Conservation (phyloP, 2,888 invertebrate species). For the Andrena minutula region DNA sequence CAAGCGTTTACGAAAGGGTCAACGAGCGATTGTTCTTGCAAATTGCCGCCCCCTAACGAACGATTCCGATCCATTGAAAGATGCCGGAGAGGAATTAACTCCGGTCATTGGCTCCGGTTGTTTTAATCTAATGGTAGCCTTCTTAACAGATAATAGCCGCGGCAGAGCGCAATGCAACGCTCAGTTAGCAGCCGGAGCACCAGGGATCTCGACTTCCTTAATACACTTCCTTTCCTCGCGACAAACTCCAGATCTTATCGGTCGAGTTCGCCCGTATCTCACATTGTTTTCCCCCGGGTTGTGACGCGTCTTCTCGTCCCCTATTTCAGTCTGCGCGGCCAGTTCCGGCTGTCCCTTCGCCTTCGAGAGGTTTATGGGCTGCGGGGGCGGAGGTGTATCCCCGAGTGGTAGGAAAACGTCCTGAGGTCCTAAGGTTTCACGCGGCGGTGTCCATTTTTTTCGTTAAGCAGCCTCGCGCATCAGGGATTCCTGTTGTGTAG, state of each 20-base stretch:
- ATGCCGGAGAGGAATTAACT: neutral
- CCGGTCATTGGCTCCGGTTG: constrained; percentile 18
- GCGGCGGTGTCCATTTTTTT: constrained; percentile 7
- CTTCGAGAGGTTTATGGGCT: constrained; percentile 49
- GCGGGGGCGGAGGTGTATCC: constrained; percentile 29
- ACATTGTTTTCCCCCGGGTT: constrained; percentile 66
- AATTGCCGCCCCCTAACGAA: neutral
- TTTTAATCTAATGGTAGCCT: constrained; percentile 40
- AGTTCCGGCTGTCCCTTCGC: constrained; percentile 60
- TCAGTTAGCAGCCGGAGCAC: constrained; percentile 52
- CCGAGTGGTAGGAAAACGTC: constrained; percentile 44
- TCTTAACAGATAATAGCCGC: constrained; percentile 24
- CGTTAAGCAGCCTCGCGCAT: neutral
- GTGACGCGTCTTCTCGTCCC: constrained; percentile 46
- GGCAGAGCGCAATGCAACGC: constrained; percentile 43
- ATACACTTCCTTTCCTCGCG: constrained; percentile 64
- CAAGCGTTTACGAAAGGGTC: neutral
- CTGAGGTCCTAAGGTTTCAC: constrained; percentile 39
- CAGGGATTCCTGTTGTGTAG: neutral
- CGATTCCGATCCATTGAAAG: constrained; percentile 14
- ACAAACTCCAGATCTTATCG: constrained; percentile 69
- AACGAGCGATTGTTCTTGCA: constrained; percentile 7
- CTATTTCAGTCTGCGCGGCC: constrained; percentile 45
- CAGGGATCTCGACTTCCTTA: constrained; percentile 58
- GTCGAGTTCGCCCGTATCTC: constrained; percentile 65